Base-by-base conservation (phyloP, 2,113 vertebrate species). In the Poeciliopsis occidentalis region DNA sequence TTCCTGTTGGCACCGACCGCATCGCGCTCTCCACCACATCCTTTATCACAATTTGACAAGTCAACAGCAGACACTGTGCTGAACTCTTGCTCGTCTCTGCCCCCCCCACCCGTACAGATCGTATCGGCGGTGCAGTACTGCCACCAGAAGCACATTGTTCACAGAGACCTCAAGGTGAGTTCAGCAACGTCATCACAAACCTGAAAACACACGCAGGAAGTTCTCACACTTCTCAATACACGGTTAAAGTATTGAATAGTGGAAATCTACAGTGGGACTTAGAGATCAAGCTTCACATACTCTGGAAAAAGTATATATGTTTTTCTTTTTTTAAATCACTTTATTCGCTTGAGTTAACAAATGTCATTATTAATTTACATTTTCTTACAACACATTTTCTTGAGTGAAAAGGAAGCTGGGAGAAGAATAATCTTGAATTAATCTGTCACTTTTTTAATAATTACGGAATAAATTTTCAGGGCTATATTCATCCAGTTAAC, bases 121-220 rank as follows among this genome's bases (percentile, higher is more conserved):
- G 98, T 99, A 54, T 99, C 98, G 73, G 98, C 98, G 71, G 98
- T 99, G 90, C 97, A 99, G 91, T 99, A 99, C 92, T 99, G 98
- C 89, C 98, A 99, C 92, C 98, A 99, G 90, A 99, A 99, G 91
- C 96, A 95, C 92, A 99, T 99, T 67, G 98, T 99, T 85, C 98
- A 99, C 89, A 93, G 98, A 94, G 98, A 99, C 93, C 95, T 99
- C 80, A 99, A 99, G 96, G 98, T 99, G 92, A 94, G 95, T 85
- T 63, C 44, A 47, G 44, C 17, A 19, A 7, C 44, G 4, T 47
- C 5, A 10, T 57, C 7, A 57, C 17, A 57, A n/a, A 57, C 19
- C 22, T 19, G 24, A n/a, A 24, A 54, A 17, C 2, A 5, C 15
- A 47, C 24, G 22, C 51, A 57, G 51, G 6, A 24, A 11, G 24